Evolutionary conservation across 1,140 invertebrate species (phyloP), one percentile per base, ranked within the genome.

Genomic region (Laodelphax striatellus): DNA sequence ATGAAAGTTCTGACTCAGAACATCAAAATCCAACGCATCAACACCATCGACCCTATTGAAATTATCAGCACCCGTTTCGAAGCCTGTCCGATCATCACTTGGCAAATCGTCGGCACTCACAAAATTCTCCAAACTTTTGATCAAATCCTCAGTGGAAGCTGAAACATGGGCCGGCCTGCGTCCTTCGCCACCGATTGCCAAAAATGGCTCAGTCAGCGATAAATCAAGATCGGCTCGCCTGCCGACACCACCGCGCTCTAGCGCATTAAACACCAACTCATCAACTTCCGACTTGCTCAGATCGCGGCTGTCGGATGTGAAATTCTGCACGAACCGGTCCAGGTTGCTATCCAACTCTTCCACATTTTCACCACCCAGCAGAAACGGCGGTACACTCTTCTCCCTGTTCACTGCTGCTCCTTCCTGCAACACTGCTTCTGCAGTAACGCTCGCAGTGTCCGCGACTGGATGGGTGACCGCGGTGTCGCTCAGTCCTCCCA

Each of bases 71-170:
- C 43, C 52, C 8, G 43, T 24, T 3, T 21, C 19, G 17, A n/a
- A 42, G 4, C 44, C 21, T 6, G 43, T 42, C n/a, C 52, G 16
- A 42, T 57, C 43, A 14, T 52, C 9, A 4, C 13, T 50, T 1
- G 53, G 19, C 13, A 52, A 28, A 28, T 57, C 38, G 28, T 59
- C 42, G 16, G 52, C 57, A 11, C 55, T 34, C 13, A 52, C 38
- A 28, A 64, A 56, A 44, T 64, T 61, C 44, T 64, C 63, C 24
- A 62, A 58, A 60, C 52, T 60, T 50, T 64, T 62, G 17, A 64
- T 58, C 13, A 64, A 31, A 58, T 64, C 63, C 55, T 64, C 60
- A 9, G 63, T 64, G 4, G 63, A 64, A 1, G 52, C 63, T 13
- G 63, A 64, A 11, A 62, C 63, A 22, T 60, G 52, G 1, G 52